These are phyloP conservation scores for Hirudinaria manillensis DNA, from an alignment of 2,888 invertebrate genomes.

Conservation along the genomic window DNA sequence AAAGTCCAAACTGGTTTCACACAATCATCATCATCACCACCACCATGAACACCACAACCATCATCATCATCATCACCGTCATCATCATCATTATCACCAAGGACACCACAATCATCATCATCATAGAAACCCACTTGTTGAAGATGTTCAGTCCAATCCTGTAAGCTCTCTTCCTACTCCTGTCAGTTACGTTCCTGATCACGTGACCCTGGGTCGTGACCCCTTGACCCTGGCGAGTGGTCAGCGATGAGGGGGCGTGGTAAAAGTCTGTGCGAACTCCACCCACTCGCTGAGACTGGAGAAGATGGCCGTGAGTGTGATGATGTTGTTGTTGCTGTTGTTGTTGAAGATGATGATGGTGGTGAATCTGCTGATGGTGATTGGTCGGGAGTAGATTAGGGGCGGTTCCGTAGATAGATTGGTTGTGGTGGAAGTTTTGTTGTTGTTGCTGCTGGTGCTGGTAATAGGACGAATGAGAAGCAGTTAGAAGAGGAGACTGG, in stretches of 20 bases:
- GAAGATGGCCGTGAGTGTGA: neutral
- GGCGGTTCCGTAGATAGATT: neutral
- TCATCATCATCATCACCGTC: neutral
- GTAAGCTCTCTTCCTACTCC: constrained; percentile 75
- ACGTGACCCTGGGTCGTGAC: neutral
- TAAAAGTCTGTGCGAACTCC: neutral
- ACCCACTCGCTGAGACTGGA: neutral
- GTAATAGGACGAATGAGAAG: neutral
- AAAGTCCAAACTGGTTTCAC: neutral
- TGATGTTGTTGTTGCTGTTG: neutral
- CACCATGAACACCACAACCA: neutral
- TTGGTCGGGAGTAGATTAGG: neutral
- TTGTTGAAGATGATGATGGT: constrained; percentile 2
- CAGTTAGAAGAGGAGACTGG: neutral
- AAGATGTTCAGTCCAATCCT: constrained; percentile 94
- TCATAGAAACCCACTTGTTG: constrained; percentile 54
- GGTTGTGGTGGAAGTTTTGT: neutral
- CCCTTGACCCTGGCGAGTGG: too few species aligned
- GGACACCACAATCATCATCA: neutral
- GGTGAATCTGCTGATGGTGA: constrained; percentile 7
- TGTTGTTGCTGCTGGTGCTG: neutral
- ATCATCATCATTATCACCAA: neutral
- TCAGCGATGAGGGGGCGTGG: neutral
- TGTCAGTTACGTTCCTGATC: constrained; percentile 42
- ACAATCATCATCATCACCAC: constrained; percentile 5